phyloP scores from a whole-genome alignment of 1,140 invertebrate genomes.

The Tribolium madens region DNA sequence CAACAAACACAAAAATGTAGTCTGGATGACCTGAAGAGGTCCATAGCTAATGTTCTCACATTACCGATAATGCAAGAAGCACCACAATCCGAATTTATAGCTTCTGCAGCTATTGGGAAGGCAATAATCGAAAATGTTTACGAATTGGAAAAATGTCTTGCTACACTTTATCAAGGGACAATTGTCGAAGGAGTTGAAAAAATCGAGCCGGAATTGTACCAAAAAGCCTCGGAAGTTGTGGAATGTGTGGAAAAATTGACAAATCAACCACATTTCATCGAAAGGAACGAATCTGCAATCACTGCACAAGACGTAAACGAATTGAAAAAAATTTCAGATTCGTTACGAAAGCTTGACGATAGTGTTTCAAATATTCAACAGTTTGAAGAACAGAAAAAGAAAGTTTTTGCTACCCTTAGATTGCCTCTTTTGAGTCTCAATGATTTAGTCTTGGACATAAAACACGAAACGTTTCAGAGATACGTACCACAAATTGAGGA shows the following conservation, averaged over 20 bases:
- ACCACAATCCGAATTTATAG: slow-evolving; percentile 28
- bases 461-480: neutral
- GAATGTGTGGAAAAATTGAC: slow-evolving; percentile 57
- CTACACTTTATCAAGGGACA: slow-evolving; percentile 55
- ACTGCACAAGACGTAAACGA: slow-evolving; percentile 54
- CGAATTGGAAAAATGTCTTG: slow-evolving; percentile 58
- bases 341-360: slow-evolving; percentile 53
- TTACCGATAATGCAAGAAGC: slow-evolving; percentile 57
- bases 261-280: slow-evolving; percentile 42
- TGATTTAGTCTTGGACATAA: slow-evolving; percentile 10
- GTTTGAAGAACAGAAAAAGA: slow-evolving; percentile 51
- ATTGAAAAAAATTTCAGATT: slow-evolving; percentile 53
- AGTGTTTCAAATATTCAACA: slow-evolving; percentile 53
- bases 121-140: slow-evolving; percentile 54
- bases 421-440: slow-evolving; percentile 13
- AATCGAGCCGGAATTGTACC: slow-evolving; percentile 53
- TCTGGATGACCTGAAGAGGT: slow-evolving; percentile 58
- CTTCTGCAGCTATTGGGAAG: slow-evolving; percentile 38
- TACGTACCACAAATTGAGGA: slow-evolving; percentile 37
- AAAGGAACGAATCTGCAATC: slow-evolving; percentile 48
- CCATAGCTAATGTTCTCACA: slow-evolving; percentile 56
- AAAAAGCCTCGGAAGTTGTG: slow-evolving; percentile 58
- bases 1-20: slow-evolving; percentile 45
- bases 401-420: slow-evolving; percentile 52
- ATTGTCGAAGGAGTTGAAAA: slow-evolving; percentile 56